Conservation (phyloP, 2,888 invertebrate genomes). For the Oscheius sp. region DNA sequence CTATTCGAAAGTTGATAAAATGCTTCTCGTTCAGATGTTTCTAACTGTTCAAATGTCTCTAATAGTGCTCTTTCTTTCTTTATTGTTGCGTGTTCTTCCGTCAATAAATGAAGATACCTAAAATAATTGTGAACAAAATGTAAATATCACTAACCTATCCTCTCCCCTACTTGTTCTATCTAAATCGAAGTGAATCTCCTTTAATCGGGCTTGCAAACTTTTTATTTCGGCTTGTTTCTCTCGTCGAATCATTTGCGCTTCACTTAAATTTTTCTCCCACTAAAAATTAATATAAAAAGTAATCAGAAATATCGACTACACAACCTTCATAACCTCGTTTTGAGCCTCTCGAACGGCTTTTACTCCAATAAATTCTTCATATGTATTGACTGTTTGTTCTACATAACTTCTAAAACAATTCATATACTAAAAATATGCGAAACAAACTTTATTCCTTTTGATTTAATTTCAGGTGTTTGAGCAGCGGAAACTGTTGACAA, state of each 20-base stretch:
- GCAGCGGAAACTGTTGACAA: neutral
- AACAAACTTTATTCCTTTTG: neutral
- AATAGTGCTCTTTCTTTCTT: conserved; percentile 74
- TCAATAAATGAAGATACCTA: conserved; percentile 79
- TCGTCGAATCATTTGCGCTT: conserved; percentile 78
- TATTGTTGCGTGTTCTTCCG: conserved; percentile 77
- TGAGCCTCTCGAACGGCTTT: conserved; percentile 83
- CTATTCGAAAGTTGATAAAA: conserved; percentile 66
- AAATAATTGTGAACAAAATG: neutral
- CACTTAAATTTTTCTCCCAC: conserved; percentile 77
- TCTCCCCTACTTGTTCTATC: conserved; percentile 83
- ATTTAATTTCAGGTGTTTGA: neutral
- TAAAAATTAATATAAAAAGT: conserved; percentile 46
- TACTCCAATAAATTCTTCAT: conserved; percentile 77
- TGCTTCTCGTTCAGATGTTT: conserved; percentile 80
- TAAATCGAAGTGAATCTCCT: conserved; percentile 81
- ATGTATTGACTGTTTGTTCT: conserved; percentile 43
- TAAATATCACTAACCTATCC: conserved; percentile 73
- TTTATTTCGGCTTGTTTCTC: conserved; percentile 77
- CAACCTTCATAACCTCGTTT: conserved; percentile 78
- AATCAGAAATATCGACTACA: conserved; percentile 32
- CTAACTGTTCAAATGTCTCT: conserved; percentile 77
- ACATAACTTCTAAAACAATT: conserved; percentile 32
- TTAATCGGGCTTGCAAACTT: conserved; percentile 77
- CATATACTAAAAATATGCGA: neutral